Evolutionary conservation across 2,888 invertebrate species (phyloP).

Genomic region (Eretmocerus hayati): DNA sequence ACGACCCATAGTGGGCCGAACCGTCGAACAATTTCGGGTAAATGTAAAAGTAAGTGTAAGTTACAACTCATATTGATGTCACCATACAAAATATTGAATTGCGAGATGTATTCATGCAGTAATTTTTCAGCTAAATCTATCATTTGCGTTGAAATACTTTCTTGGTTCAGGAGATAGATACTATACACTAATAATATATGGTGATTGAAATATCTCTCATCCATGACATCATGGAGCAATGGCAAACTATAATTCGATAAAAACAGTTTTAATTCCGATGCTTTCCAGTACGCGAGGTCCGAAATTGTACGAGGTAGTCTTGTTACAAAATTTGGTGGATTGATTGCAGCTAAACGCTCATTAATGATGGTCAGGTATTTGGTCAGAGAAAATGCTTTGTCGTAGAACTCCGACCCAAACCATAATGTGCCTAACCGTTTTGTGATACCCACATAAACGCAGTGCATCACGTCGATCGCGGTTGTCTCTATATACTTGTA

Average conservation of each 20-base stretch:
- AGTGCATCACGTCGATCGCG: constrained; percentile 22
- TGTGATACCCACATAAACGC: constrained; percentile 19
- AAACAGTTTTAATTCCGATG: constrained; percentile 22
- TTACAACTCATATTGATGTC: no score
- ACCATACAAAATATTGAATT: no score
- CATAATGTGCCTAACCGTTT: constrained; percentile 17
- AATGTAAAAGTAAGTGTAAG: neutral
- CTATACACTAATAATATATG: constrained; percentile 19
- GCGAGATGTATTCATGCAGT: no score
- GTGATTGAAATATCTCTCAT: constrained; percentile 20
- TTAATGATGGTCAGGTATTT: constrained; percentile 8
- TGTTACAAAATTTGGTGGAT: constrained; percentile 8
- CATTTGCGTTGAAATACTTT: no score
- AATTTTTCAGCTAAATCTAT: no score
- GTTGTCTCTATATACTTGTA: constrained; percentile 19
- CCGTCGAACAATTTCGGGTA: neutral
- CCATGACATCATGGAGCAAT: constrained; percentile 22
- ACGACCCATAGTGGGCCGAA: neutral
- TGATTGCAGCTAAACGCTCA: constrained; percentile 14
- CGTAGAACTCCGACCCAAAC: constrained; percentile 10
- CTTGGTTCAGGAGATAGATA: constrained; percentile 16
- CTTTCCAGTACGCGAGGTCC: constrained; percentile 23
- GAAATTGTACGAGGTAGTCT: constrained; percentile 20
- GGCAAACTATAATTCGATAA: constrained; percentile 24
- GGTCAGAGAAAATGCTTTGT: neutral